Evolutionary conservation across 2,888 invertebrate species (phyloP), one percentile per base, ranked within the genome.

Genomic region (Auanema freiburgensis): DNA sequence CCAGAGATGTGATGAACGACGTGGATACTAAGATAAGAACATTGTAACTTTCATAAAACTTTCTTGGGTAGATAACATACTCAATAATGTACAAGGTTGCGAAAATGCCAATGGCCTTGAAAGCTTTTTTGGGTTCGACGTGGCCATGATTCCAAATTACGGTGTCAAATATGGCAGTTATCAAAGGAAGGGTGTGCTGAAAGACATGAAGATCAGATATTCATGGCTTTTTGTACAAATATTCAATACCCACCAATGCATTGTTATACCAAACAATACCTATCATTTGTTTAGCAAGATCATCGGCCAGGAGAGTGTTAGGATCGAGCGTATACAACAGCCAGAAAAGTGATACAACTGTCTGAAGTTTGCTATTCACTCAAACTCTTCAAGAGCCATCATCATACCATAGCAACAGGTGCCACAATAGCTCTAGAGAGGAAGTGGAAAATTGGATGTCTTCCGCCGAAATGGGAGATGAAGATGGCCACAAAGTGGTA

Each of bases 331-430:
- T 59, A 50, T 63, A 72, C 14, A 81, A 68, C 3, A 68, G 72
- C 81, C 81, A 81, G 71, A 81, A 81, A 23, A 81, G 71, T 23
- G 74, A 51, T 0, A 77, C 76, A 6, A 81, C 80, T 0, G 80
- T 72, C 79, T 78, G 42, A 40, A 76, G 66, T 46, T 1, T 25
- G 14, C 24, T n/a, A 25, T 33, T 33, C 33, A 5, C 23, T 24
- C 6, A 25, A 11, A 23, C 23, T 10, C 24, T 52, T 5, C 8
- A 23, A 41, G 2, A 21, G n/a, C 18, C 18, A 33, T 64, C 66
- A 50, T 64, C 66, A 50, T 16, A 74, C 74, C 46, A 68, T 54
- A 63, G 72, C 76, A 41, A 71, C 51, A 12, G 76, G 74, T 60
- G 71, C 74, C 40, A 66, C 63, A 0, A 76, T 59, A 18, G 69